Base-by-base conservation (phyloP, 2,113 vertebrate species). In the Herpailurus yagouaroundi region DNA sequence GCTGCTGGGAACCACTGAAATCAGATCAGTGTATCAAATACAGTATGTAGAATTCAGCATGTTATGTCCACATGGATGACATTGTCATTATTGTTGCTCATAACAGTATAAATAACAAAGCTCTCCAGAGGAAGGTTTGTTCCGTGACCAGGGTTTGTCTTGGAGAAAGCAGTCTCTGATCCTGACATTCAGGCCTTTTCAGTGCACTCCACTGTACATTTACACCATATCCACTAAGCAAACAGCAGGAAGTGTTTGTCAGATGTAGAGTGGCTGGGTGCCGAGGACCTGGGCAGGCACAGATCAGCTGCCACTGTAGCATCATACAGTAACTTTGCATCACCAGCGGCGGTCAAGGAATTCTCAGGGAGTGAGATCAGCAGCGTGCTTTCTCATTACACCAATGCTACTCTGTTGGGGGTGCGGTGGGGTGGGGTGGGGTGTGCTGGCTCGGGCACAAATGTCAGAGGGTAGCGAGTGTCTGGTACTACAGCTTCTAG, bases 381-480 rank as follows among this genome's bases (percentile, higher is more conserved):
- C 21, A 7, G 0, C 5, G 52, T 50, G 13, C 55, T 31, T 86
- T 7, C 45, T 29, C 10, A 25, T 60, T 77, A 63, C 7, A 50
- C 52, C 57, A 33, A 0, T 88, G 55, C 18, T 23, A 1, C 41
- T 16, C 41, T 48, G 2, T 79, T 71, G 1, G 25, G 6, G 33
- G 9, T 2, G 3, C 2, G 2, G 7, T 21, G 0, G 29, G 2
- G 7, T 21, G 0, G 29, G 18, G 14, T 6, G 19, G 15, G 13
- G 3, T 7, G 7, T 15, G 15, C 3, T 64, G 9, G 55, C 27
- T 50, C 74, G 82, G 38, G 63, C 33, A 25, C 1, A 1, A 19
- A 55, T 88, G 14, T 36, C 25, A 41, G 57, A 83, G 41, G 50
- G 60, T 3, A 71, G 81, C 38, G 48, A 81, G 69, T 55, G 31